These are phyloP conservation scores for Cheilosia vernalis DNA, from an alignment of 2,888 invertebrate genomes.

Conservation along the genomic window DNA sequence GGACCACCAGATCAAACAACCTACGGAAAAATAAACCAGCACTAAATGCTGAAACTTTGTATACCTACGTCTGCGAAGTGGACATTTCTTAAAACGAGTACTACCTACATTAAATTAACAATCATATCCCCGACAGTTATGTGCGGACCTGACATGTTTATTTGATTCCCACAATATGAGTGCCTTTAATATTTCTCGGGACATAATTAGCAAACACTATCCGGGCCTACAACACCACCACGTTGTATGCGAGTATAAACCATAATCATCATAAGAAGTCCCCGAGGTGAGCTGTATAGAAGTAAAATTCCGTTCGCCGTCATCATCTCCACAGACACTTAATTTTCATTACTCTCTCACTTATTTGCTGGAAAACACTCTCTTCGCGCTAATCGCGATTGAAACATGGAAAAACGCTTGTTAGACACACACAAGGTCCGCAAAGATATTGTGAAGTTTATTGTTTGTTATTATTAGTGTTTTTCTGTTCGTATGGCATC, in stretches of 20 bases:
- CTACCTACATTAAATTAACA: neutral
- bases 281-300: slow-evolving; percentile 1
- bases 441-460: slow-evolving; percentile 60
- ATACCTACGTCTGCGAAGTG: neutral
- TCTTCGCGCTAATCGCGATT: slow-evolving; percentile 67
- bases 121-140: slow-evolving; percentile 1
- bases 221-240: neutral
- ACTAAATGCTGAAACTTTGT: neutral
- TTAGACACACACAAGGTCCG: slow-evolving; percentile 58
- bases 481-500: slow-evolving; percentile 28
- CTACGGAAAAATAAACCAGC: too few relatives aligned
- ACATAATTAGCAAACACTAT: slow-evolving; percentile 46
- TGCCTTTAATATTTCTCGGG: slow-evolving; percentile 41
- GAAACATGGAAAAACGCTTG: slow-evolving; percentile 72
- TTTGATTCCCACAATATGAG: slow-evolving; percentile 16
- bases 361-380: slow-evolving; percentile 40
- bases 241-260: neutral
- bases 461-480: slow-evolving; percentile 75
- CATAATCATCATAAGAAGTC: slow-evolving; percentile 26
- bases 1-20: too few relatives aligned
- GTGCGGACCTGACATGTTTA: slow-evolving; percentile 42
- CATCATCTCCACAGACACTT: slow-evolving; percentile 16
- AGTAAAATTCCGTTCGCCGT: slow-evolving; percentile 26
- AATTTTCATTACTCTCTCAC: slow-evolving; percentile 64
- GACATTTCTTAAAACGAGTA: neutral